phyloP scores from a whole-genome alignment of 2,888 invertebrate genomes.

The Macrosiphum euphorbiae region DNA sequence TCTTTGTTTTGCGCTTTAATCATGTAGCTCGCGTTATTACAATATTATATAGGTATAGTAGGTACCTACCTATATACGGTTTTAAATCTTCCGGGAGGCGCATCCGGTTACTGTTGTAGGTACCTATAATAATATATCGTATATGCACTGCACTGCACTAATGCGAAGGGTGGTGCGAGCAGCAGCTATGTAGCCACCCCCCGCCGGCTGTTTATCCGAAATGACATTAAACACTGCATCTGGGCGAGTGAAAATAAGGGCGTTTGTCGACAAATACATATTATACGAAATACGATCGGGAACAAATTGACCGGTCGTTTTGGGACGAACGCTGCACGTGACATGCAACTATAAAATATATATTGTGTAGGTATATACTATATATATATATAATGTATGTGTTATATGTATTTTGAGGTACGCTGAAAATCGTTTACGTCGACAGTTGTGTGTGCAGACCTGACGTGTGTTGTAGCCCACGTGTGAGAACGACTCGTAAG shows the following conservation, averaged over 20 bases:
- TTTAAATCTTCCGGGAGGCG: conserved; percentile 26
- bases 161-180: neutral
- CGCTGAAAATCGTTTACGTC: neutral
- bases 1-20: conserved; percentile 8
- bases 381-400: too few species aligned
- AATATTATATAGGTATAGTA: too few species aligned
- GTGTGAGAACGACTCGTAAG: neutral
- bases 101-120: conserved; percentile 31
- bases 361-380: neutral
- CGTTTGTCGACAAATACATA: conserved; percentile 22
- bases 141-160: neutral
- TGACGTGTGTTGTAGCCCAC: neutral
- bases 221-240: neutral
- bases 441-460: neutral
- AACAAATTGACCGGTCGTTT: conserved; percentile 49
- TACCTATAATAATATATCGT: too few species aligned
- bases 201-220: neutral
- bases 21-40: neutral
- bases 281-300: conserved; percentile 59
- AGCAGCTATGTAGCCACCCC: neutral
- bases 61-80: neutral
- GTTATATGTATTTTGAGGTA: neutral
- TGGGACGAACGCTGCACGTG: neutral
- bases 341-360: conserved; percentile 5
- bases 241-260: conserved; percentile 32